These are phyloP conservation scores for Xenus cinereus DNA, from an alignment of 2,113 vertebrate genomes.

Conservation along the genomic window DNA sequence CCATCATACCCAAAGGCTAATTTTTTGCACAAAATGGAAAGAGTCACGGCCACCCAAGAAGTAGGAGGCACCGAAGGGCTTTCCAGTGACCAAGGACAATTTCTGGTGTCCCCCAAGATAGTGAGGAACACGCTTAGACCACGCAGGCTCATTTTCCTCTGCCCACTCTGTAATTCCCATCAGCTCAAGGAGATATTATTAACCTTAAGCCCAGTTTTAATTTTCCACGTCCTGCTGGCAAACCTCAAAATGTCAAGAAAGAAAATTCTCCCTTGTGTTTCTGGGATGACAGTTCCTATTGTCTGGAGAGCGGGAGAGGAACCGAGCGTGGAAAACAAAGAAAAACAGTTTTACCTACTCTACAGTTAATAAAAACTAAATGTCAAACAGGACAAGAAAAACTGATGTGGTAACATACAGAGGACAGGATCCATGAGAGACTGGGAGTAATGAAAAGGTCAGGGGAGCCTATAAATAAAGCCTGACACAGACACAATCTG, in stretches of 20 bases:
- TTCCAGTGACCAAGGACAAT: neutral
- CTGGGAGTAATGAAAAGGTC: conserved; percentile 51
- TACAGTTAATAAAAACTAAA: conserved; percentile 56
- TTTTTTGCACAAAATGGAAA: neutral
- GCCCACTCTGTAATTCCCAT: neutral
- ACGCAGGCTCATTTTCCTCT: neutral
- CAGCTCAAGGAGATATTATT: neutral
- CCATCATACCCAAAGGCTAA: neutral
- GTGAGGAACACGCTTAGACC: neutral
- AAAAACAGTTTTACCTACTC: conserved; percentile 10
- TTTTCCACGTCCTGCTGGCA: neutral
- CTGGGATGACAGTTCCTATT: neutral
- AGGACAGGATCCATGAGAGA: conserved; percentile 31
- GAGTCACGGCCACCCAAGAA: too few species aligned
- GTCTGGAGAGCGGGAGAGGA: neutral
- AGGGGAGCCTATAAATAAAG: conserved; percentile 48
- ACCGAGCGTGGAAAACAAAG: conserved; percentile 10
- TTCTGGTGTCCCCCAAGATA: neutral
- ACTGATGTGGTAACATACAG: conserved; percentile 24
- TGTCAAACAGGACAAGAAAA: conserved; percentile 36
- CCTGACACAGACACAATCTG: neutral
- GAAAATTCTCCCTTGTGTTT: neutral
- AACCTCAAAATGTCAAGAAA: neutral
- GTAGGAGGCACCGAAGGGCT: neutral
- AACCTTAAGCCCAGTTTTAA: neutral